Percentiles rank a stretch among this genome's conserved stretches.
Conservation (phyloP, 2,113 vertebrate species). For the Bambusicola thoracicus region DNA sequence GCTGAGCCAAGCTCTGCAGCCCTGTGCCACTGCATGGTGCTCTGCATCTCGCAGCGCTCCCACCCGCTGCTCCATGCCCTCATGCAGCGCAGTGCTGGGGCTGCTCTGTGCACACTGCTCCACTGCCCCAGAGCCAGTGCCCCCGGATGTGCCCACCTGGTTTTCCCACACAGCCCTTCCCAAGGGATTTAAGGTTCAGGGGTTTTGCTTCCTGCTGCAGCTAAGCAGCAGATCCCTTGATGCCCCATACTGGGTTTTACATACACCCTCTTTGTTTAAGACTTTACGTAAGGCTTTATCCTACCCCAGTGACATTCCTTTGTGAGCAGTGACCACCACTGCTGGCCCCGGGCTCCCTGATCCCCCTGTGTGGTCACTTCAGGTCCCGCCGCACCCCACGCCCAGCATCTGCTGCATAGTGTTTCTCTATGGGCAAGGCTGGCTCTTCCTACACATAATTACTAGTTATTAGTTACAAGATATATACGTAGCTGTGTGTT, state of each 20-base stretch:
- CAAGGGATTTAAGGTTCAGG: no score
- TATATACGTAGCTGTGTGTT: not conserved
- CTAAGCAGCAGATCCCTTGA: no score
- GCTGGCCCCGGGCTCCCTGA: not conserved
- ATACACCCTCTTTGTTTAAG: not conserved
- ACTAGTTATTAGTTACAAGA: not conserved
- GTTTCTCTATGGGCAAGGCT: no score
- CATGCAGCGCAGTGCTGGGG: no score
- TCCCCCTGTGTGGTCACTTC: not conserved
- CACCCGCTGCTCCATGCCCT: no score
- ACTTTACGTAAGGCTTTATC: not conserved
- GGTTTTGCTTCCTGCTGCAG: no score
- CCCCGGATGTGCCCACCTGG: no score
- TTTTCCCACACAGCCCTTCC: no score
- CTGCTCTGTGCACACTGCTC: no score
- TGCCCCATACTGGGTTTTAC: not conserved
- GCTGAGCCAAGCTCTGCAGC: not conserved
- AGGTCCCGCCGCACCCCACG: not conserved
- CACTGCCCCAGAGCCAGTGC: no score
- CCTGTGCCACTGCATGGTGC: no score
- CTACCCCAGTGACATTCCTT: not conserved
- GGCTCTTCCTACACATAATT: not conserved
- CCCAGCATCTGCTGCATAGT: not conserved
- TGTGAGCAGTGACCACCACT: not conserved
- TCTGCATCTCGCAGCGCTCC: no score